Base-by-base conservation (phyloP, 2,888 invertebrate species). In the Emmelina monodactyla region DNA sequence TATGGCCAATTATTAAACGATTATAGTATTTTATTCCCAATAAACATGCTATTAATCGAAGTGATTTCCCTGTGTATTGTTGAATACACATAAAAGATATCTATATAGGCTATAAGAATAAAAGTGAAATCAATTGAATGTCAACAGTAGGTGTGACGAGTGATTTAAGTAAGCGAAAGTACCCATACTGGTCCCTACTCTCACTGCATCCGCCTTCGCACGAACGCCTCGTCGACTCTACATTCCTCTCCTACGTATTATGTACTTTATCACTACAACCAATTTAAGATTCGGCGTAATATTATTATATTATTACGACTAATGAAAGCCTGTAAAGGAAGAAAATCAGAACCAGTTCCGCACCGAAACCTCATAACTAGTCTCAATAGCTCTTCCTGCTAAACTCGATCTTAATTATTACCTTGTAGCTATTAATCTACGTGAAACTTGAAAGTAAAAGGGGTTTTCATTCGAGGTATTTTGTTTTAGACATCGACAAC, bases 401-500 rank as follows among this genome's bases (percentile, higher is more conserved):
- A 9, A 10, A 25, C 19, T 19, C 25, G 25, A 3, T 11, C n/a
- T n/a, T n/a, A n/a, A n/a, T n/a, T n/a, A n/a, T n/a, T n/a, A n/a
- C n/a, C n/a, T n/a, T n/a, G n/a, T n/a, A n/a, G n/a, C n/a, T n/a
- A n/a, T n/a, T n/a, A n/a, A n/a, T n/a, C 25, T 4, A 10, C n/a
- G n/a, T n/a, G 11, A n/a, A 25, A 11, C 3, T 25, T 25, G 25
- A 25, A 25, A 25, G 25, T 25, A 25, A 25, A 25, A 25, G 25
- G 25, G n/a, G 25, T 25, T 25, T 25, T 25, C 25, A 25, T 25
- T 25, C n/a, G 25, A 25, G 25, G 25, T 19, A 10, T 25, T 25
- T 13, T 35, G 19, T 35, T 76, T 9, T 76, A 93, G 94, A 93
- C 72, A 91, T 92, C 72, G 92, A 94, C 80, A 92, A 92, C 65